Evolutionary conservation across 1,140 invertebrate species (phyloP).

Genomic region (Babylonia areolata): DNA sequence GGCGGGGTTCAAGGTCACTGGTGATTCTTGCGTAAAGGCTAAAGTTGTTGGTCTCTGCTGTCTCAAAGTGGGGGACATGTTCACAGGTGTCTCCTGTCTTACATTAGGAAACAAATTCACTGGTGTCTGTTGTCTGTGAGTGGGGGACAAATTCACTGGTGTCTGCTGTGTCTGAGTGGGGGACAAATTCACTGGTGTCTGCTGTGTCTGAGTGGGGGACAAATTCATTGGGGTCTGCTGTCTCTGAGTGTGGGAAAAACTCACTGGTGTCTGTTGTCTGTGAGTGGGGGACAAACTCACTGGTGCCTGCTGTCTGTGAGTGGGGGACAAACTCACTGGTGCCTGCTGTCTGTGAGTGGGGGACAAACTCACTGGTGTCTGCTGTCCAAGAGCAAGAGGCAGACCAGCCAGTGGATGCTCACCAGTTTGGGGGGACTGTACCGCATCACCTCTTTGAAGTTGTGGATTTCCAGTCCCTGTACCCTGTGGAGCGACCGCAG

Average conservation of each 20-base stretch:
- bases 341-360: neutral
- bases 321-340: neutral
- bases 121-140: neutral
- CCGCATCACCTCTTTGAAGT: neutral
- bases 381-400: neutral
- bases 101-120: neutral
- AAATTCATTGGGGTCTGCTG: neutral
- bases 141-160: neutral
- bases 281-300: neutral
- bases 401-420: neutral
- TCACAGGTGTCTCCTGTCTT: neutral
- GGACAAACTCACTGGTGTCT: neutral
- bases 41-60: neutral
- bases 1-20: neutral
- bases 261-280: neutral
- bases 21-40: neutral
- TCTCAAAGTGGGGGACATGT: neutral
- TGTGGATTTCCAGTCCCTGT: neutral
- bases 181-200: neutral
- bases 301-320: neutral
- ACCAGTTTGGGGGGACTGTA: neutral
- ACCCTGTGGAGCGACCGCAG: neutral
- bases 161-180: neutral
- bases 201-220: neutral
- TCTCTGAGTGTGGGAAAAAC: neutral